Conservation (phyloP, 2,888 invertebrate genomes). For the Tenodera sinensis region DNA sequence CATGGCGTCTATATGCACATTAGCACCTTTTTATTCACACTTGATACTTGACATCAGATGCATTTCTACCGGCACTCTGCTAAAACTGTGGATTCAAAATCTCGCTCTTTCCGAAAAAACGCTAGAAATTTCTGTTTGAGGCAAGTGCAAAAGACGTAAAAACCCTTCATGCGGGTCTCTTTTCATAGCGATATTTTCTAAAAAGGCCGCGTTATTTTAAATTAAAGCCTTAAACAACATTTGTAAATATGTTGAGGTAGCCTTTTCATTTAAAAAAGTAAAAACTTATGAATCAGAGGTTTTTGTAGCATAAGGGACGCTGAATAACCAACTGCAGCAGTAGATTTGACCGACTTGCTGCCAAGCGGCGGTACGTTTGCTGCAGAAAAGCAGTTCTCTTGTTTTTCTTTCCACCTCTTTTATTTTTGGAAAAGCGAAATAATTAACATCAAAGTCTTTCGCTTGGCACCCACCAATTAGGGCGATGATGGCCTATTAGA, state of each 20-base stretch:
- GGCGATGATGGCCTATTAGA: background rate
- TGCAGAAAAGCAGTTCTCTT: background rate
- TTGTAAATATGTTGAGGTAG: background rate
- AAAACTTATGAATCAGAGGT: background rate
- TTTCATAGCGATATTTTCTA: background rate
- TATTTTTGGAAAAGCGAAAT: background rate
- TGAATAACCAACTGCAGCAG: background rate
- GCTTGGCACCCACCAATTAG: background rate
- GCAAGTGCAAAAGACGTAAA: background rate
- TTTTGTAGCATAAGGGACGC: background rate
- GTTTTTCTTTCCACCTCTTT: background rate
- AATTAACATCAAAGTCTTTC: background rate
- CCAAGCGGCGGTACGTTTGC: background rate
- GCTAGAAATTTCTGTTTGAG: background rate
- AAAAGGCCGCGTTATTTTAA: background rate
- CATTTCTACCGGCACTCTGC: background rate
- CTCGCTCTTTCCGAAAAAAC: background rate
- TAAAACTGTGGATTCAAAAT: background rate
- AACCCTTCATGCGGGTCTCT: background rate
- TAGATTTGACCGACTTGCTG: background rate
- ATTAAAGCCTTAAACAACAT: background rate
- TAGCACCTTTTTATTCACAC: background rate
- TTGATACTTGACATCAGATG: background rate
- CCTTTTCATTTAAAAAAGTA: background rate
- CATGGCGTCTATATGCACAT: background rate